These are phyloP conservation scores for Acleris cristana DNA, from an alignment of 2,888 invertebrate genomes.

Conservation along the genomic window DNA sequence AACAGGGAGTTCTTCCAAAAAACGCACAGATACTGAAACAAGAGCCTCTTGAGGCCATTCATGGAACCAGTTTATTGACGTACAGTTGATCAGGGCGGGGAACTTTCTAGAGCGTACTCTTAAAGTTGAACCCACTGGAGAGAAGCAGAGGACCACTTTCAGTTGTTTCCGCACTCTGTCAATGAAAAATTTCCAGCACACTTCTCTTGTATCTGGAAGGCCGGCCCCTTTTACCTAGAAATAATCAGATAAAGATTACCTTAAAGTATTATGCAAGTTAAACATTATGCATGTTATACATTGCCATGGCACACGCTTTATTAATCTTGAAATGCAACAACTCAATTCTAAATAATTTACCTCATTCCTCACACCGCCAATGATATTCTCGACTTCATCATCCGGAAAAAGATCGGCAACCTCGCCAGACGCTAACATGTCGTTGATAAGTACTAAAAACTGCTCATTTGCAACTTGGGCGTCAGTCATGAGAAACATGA, in stretches of 20 bases:
- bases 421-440: slow-evolving; percentile 97
- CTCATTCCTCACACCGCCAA: slow-evolving; percentile 92
- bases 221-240: slow-evolving; percentile 92
- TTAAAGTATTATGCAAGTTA: too few species aligned
- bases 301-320: too few species aligned
- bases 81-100: slow-evolving; percentile 97
- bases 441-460: slow-evolving; percentile 97
- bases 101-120: slow-evolving; percentile 96
- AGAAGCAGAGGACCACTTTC: slow-evolving; percentile 97
- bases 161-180: slow-evolving; percentile 95
- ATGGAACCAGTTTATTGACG: slow-evolving; percentile 98
- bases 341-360: slow-evolving; percentile 57
- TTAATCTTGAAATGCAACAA: too few species aligned
- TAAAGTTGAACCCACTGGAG: slow-evolving; percentile 97
- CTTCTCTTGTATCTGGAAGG: slow-evolving; percentile 95
- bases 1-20: slow-evolving; percentile 91
- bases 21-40: slow-evolving; percentile 95
- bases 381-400: slow-evolving; percentile 97
- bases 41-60: slow-evolving; percentile 99
- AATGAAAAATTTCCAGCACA: slow-evolving; percentile 99
- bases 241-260: too few species aligned
- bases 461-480: slow-evolving; percentile 98
- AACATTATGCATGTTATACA: too few species aligned
- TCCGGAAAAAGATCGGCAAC: slow-evolving; percentile 97
- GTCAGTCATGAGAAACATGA: slow-evolving; percentile 98